Percentiles rank a stretch among this genome's conserved stretches.
These are phyloP conservation scores for Notarius quadriscutis DNA, from an alignment of 2,113 vertebrate genomes.

Conservation along the genomic window DNA sequence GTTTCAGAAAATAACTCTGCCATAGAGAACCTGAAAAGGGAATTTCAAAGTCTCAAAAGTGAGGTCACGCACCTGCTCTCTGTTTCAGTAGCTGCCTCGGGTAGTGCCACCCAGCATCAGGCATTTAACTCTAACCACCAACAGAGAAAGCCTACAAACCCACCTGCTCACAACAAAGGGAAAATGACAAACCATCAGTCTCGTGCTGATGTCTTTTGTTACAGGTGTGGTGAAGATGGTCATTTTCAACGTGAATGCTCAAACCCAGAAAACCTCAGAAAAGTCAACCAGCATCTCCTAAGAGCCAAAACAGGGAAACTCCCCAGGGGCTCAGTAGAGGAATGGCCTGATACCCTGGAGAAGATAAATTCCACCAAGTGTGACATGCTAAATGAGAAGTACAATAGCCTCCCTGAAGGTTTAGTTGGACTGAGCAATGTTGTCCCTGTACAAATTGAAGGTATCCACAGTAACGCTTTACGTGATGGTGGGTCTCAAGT, in stretches of 20 bases:
- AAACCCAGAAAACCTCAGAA: slow-evolving; percentile 24
- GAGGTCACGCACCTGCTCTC: background rate
- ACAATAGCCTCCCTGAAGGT: slow-evolving; percentile 12
- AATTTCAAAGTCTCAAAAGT: background rate
- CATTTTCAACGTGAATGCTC: slow-evolving; percentile 10
- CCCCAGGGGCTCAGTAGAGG: slow-evolving; percentile 35
- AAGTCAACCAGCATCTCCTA: slow-evolving; percentile 16
- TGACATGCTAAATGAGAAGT: background rate
- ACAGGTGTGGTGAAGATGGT: slow-evolving; percentile 45
- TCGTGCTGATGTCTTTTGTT: slow-evolving; percentile 42
- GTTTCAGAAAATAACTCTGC: too few relatives aligned
- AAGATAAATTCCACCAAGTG: slow-evolving; percentile 39
- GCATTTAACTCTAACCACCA: too few relatives aligned
- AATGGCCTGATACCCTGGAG: slow-evolving; percentile 26
- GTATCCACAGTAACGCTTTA: slow-evolving; percentile 43
- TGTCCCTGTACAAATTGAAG: slow-evolving; percentile 39
- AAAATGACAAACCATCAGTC: background rate
- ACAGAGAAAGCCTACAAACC: too few relatives aligned
- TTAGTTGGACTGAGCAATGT: slow-evolving; percentile 43
- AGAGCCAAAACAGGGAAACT: slow-evolving; percentile 46
- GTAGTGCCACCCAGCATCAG: too few relatives aligned
- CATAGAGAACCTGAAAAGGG: too few relatives aligned
- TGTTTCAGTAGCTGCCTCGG: background rate
- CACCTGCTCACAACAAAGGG: too few relatives aligned
- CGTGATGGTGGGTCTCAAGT: slow-evolving; percentile 47